These are phyloP conservation scores for Sus scrofa DNA, from an alignment of 2,113 vertebrate genomes.

Conservation along the genomic window T2T-Sscrofa CM000828.6:57791501-57792000, in stretches of 20 bases:
- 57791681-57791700: not conserved
- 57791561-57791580: not conserved
- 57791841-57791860: too few species aligned
- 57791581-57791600: not conserved
- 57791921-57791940: too few species aligned
- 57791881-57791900: too few species aligned
- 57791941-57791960: too few species aligned
- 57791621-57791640: not conserved
- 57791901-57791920: too few species aligned
- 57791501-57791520: fast-evolving
- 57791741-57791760: not conserved
- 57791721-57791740: not conserved
- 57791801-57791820: too few species aligned
- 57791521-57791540: not conserved
- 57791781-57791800: not conserved
- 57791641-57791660: not conserved
- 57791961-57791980: too few species aligned
- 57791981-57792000: too few species aligned
- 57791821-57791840: too few species aligned
- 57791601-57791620: constrained; percentile 67
- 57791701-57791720: not conserved
- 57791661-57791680: not conserved
- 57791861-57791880: too few species aligned
- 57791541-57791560: not conserved
- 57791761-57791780: not conserved